Conservation (phyloP, 2,888 invertebrate species). For the Lacanobia oleracea region DNA sequence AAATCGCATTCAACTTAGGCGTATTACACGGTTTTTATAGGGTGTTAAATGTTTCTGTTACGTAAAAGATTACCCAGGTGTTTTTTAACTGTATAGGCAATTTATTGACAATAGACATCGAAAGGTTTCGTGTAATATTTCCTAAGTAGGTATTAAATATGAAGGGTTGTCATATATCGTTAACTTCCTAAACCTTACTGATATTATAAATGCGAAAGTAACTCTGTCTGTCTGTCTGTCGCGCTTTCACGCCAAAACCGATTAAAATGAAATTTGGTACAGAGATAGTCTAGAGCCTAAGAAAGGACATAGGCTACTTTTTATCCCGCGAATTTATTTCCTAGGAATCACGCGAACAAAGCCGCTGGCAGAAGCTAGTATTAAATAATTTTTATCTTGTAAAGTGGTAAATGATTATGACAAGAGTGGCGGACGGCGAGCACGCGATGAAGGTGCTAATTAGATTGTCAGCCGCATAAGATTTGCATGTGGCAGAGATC, state of each 20-base stretch:
- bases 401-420: conserved; percentile 52
- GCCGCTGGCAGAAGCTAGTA: too few relatives aligned
- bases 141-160: neutral
- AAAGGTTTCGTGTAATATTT: neutral
- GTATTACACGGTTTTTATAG: conserved; percentile 44
- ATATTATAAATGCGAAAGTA: too few relatives aligned
- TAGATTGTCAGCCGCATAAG: conserved; percentile 69
- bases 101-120: conserved; percentile 18
- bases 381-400: conserved; percentile 25
- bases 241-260: too few relatives aligned
- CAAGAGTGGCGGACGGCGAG: conserved; percentile 45
- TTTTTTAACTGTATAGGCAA: conserved; percentile 7
- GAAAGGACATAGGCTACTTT: too few relatives aligned
- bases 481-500: conserved; percentile 69
- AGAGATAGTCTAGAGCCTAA: too few relatives aligned
- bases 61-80: conserved; percentile 22
- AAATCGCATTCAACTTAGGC: conserved; percentile 43
- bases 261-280: too few relatives aligned
- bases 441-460: conserved; percentile 71
- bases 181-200: too few relatives aligned
- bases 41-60: conserved; percentile 17
- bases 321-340: too few relatives aligned
- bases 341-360: too few relatives aligned
- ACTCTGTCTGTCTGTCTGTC: too few relatives aligned
- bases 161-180: conserved; percentile 20